phyloP scores from a whole-genome alignment of 37 sponge, comb jelly and placozoan genomes.

The Ianthella basta region DNA sequence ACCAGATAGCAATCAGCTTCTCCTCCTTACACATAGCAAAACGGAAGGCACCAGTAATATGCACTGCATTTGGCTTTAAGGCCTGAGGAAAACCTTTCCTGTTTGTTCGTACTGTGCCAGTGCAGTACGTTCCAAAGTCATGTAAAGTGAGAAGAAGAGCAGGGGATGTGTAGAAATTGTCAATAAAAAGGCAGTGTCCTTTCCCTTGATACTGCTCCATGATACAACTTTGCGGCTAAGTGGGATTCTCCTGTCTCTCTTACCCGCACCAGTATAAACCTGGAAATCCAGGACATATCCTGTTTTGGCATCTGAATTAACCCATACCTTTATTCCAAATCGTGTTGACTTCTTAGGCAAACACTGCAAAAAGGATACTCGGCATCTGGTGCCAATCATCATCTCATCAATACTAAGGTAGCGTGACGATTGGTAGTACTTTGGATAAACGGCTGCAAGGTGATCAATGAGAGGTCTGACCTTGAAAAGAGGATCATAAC shows the following conservation, averaged over 20 bases:
- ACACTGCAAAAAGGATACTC: background rate
- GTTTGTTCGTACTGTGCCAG: conserved; percentile 44
- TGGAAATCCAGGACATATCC: background rate
- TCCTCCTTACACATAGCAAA: too few relatives aligned
- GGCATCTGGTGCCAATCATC: background rate
- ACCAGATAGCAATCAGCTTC: too few relatives aligned
- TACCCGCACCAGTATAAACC: background rate
- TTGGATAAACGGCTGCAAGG: too few relatives aligned
- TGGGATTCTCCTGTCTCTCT: too few relatives aligned
- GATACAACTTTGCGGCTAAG: too few relatives aligned
- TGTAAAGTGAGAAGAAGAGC: background rate
- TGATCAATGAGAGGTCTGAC: too few relatives aligned
- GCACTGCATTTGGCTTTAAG: too few relatives aligned
- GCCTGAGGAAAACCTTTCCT: conserved; percentile 45
- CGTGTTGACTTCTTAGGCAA: background rate
- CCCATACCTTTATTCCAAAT: background rate
- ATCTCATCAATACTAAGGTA: background rate
- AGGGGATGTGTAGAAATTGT: conserved; percentile 50
- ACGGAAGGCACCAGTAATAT: too few relatives aligned
- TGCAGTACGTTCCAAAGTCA: conserved; percentile 5
- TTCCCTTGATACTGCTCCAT: background rate
- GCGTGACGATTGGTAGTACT: background rate
- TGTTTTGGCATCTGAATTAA: background rate
- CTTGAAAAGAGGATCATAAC: too few relatives aligned
- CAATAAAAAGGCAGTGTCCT: conserved; percentile 36